These are phyloP conservation scores for Taurulus bubalis DNA, from an alignment of 2,113 vertebrate genomes.

Conservation along the genomic window DNA sequence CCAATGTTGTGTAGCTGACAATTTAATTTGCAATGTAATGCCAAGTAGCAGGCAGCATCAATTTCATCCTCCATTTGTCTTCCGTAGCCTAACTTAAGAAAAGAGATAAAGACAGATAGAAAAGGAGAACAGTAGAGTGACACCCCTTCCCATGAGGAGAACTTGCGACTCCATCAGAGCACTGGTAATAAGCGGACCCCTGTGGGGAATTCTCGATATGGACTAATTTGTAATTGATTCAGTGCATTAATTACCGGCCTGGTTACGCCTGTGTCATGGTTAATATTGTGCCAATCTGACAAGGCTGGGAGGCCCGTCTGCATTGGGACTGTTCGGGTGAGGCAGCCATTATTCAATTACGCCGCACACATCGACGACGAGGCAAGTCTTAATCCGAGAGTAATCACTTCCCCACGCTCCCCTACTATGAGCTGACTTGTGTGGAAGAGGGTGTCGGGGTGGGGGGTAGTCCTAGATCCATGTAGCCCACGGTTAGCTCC, in stretches of 20 bases:
- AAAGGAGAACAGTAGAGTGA: constrained; percentile 63
- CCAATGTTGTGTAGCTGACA: constrained; percentile 24
- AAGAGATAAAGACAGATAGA: constrained; percentile 62
- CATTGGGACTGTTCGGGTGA: constrained; percentile 80
- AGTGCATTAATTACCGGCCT: constrained; percentile 84
- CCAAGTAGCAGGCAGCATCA: constrained; percentile 40
- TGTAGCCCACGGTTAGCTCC: constrained; percentile 60
- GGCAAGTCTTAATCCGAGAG: constrained; percentile 79
- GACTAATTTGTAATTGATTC: constrained; percentile 88
- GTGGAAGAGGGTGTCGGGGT: constrained; percentile 25
- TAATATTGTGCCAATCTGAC: constrained; percentile 84
- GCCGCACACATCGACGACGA: constrained; percentile 65
- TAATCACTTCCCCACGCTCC: constrained; percentile 76
- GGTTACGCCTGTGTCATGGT: constrained; percentile 85
- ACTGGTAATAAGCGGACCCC: constrained; percentile 82
- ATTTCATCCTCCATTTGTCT: constrained; percentile 63
- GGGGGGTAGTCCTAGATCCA: constrained; percentile 44
- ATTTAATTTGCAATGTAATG: constrained; percentile 49
- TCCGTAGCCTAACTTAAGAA: constrained; percentile 52
- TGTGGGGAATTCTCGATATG: constrained; percentile 83
- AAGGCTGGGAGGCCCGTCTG: constrained; percentile 71
- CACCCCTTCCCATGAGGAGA: constrained; percentile 72
- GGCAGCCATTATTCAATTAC: constrained; percentile 86
- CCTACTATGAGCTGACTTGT: constrained; percentile 50
- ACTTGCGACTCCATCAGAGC: constrained; percentile 76